Percentiles rank a stretch among this genome's conserved stretches.
These are phyloP conservation scores for Steromphala cineraria DNA, from an alignment of 2,888 invertebrate genomes.

Conservation along the genomic window DNA sequence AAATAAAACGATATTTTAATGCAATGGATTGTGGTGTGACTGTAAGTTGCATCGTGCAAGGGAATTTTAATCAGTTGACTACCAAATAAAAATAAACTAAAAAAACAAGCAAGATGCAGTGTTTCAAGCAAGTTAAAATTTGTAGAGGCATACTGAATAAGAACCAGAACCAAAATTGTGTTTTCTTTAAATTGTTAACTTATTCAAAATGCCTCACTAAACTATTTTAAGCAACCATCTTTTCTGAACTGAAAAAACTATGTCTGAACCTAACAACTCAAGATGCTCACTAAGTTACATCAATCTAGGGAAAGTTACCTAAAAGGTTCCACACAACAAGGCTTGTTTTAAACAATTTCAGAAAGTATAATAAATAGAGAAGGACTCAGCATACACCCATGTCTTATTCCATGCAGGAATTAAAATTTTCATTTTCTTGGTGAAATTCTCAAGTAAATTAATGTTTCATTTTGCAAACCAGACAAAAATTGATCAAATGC, in stretches of 20 bases:
- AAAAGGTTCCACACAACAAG: conserved; percentile 28
- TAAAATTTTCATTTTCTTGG: background rate
- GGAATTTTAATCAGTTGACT: too few relatives aligned
- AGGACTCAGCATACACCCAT: conserved; percentile 1
- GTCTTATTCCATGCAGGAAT: background rate
- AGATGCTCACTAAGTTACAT: background rate
- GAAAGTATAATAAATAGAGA: background rate
- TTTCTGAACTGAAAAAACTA: too few relatives aligned
- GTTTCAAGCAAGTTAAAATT: background rate
- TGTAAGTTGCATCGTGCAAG: too few relatives aligned
- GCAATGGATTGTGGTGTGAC: background rate
- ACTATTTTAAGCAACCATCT: background rate
- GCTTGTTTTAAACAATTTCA: background rate
- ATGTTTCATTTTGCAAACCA: too few relatives aligned
- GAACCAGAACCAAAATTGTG: background rate
- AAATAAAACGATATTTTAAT: background rate
- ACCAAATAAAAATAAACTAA: background rate
- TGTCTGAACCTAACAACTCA: background rate
- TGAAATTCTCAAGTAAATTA: too few relatives aligned
- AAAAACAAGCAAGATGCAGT: background rate
- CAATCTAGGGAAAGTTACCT: background rate
- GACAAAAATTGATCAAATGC: too few relatives aligned
- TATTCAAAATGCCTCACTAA: background rate
- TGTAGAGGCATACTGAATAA: background rate
- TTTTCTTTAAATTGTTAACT: background rate